phyloP scores from a whole-genome alignment of 2,797 vertebrate genomes.

The Uromys caudimaculatus region DNA sequence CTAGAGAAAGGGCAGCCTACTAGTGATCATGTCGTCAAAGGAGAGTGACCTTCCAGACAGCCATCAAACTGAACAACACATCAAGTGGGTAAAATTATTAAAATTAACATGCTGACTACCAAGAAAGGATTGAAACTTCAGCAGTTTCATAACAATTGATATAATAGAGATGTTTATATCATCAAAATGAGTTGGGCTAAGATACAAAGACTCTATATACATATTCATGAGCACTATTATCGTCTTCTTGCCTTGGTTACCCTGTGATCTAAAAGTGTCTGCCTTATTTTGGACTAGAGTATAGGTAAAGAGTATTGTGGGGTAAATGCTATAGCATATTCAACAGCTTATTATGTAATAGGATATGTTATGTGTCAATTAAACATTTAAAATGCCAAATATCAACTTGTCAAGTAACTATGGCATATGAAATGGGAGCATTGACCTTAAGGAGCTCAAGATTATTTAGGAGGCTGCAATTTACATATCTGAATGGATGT shows the following conservation, averaged over 20 bases:
- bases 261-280: background rate
- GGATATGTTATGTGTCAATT: background rate
- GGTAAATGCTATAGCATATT: background rate
- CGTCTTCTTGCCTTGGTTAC: background rate
- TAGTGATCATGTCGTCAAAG: background rate
- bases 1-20: too few relatives aligned
- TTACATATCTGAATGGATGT: background rate
- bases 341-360: background rate
- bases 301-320: background rate
- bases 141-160: conserved; percentile 48
- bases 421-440: background rate
- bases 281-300: background rate
- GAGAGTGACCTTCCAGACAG: conserved; percentile 42
- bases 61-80: background rate
- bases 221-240: background rate
- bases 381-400: background rate
- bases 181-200: conserved; percentile 34
- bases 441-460: background rate
- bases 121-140: conserved; percentile 10
- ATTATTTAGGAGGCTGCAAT: background rate
- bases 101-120: conserved; percentile 15
- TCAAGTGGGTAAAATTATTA: conserved; percentile 2
- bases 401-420: conserved; percentile 29
- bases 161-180: background rate
- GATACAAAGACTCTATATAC: background rate